These are phyloP conservation scores for Pristiophorus japonicus DNA, from an alignment of 2,113 vertebrate species.

Conservation along the genomic window DNA sequence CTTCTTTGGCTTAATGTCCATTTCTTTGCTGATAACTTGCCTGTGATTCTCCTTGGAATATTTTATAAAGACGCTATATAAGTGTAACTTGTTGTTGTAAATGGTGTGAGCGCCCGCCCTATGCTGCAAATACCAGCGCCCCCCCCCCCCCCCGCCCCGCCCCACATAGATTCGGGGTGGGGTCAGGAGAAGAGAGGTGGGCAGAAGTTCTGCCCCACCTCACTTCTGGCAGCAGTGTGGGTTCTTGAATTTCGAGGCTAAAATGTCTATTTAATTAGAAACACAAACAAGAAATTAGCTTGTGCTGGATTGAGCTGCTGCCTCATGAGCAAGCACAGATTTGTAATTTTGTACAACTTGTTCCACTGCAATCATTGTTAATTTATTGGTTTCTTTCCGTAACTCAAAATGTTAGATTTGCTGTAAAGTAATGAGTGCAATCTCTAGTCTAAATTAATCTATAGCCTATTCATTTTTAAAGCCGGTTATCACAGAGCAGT, in stretches of 20 bases:
- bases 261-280: not conserved
- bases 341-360: slow-evolving; percentile 9
- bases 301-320: not conserved
- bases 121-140: not conserved
- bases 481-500: slow-evolving; percentile 27
- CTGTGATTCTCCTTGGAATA: no score
- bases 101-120: not conserved
- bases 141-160: no score
- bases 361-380: not conserved
- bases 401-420: slow-evolving; percentile 25
- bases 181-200: not conserved
- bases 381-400: slow-evolving; percentile 22
- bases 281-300: not conserved
- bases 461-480: slow-evolving; percentile 34
- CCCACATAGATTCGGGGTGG: not conserved
- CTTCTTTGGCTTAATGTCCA: no score
- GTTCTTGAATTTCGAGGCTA: not conserved
- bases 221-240: not conserved
- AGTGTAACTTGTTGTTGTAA: not conserved
- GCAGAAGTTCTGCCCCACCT: not conserved
- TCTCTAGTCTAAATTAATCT: slow-evolving; percentile 35
- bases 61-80: not conserved
- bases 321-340: not conserved
- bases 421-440: slow-evolving; percentile 24
- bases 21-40: no score